phyloP scores from a whole-genome alignment of 2,113 vertebrate species.

The zebrafish (Danio rerio) region GRCz12tu NC_133185.1:4576001-4576500 shows the following conservation, averaged over 20 bases:
- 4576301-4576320: too few species aligned
- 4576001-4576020: background rate
- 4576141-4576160: background rate
- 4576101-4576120: conserved; percentile 49
- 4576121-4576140: conserved; percentile 32
- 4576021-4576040: conserved; percentile 50
- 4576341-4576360: too few species aligned
- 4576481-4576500: conserved; percentile 25
- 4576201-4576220: background rate
- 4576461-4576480: too few species aligned
- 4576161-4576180: background rate
- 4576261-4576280: too few species aligned
- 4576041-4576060: conserved; percentile 43
- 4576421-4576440: too few species aligned
- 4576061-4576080: conserved; percentile 51
- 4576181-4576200: background rate
- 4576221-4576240: background rate
- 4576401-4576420: too few species aligned
- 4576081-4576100: conserved; percentile 23
- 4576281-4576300: too few species aligned
- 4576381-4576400: too few species aligned
- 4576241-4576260: too few species aligned
- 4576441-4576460: too few species aligned
- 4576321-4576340: too few species aligned
- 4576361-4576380: too few species aligned